Evolutionary conservation across 30 jellyfish, hydroid and myxozoan genomes (phyloP), one percentile per base, ranked within the genome.

Genomic region (Aurelia aurita complex sp. Pacific): DNA sequence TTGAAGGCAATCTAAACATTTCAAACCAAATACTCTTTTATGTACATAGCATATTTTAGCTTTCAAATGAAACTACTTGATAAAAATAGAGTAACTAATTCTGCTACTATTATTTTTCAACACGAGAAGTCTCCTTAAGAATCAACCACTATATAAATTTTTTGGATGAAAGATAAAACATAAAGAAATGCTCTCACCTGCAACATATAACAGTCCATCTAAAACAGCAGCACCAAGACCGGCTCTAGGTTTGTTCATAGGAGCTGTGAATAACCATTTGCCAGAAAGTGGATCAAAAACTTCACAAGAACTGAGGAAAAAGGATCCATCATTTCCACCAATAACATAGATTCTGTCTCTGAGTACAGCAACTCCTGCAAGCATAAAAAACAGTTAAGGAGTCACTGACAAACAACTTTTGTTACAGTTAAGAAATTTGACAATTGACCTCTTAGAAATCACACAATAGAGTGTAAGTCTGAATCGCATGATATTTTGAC

Each of bases 281-380:
- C 88, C 77, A 1, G 99, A 71, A 32, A 88, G 69, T 38, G 99
- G 99, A 79, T 95, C 99, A 74, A 77, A 95, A 12, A 94, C 95
- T 82, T 95, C 99, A 81, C 99, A 95, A 32, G 98, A 83, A 18
- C 85, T 82, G 64, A 95, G 91, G 55, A 95, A 95, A 6, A 97
- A 69, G 9, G 97, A 91, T 2, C 99, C 99, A 85, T 95, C 99
- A 76, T 95, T 95, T 19, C 99, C 99, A 75, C 99, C 99, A 85
- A 95, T 80, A 8, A 88, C 96, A 81, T 42, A 90, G 65, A 95
- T 69, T 54, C 97, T 87, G n/a, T 81, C 85, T 57, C 94, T 92
- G 50, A 95, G 86, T 4, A 69, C 92, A 23, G 96, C 92, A 18
- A 94, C 99, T 57, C 99, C 99, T 94, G 74, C n/a, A 4, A 63